phyloP scores from a whole-genome alignment of 1,140 invertebrate genomes.

The Pogonomyrmex barbatus region DNA sequence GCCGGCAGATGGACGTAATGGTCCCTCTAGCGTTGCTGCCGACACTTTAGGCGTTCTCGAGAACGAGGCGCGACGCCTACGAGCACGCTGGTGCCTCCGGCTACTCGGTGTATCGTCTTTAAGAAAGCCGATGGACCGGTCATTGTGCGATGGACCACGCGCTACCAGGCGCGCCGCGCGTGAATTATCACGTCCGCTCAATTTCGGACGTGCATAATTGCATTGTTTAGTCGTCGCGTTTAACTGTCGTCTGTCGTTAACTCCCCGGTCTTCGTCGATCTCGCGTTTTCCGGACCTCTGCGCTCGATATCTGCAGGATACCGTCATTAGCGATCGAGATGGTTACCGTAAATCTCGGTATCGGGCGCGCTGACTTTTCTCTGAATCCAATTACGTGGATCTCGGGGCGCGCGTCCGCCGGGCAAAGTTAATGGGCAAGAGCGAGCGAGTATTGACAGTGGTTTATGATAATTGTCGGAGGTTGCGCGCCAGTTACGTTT shows the following conservation, averaged over 20 bases:
- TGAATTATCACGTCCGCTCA: constrained; percentile 57
- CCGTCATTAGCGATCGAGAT: constrained; percentile 12
- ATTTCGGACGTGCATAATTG: constrained; percentile 47
- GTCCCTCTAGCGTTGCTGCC: constrained; percentile 70
- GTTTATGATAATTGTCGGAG: constrained; percentile 53
- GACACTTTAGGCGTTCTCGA: constrained; percentile 69
- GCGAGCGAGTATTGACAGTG: constrained; percentile 39
- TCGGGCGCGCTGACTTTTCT: constrained; percentile 37
- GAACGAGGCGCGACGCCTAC: constrained; percentile 70
- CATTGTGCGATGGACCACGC: constrained; percentile 26
- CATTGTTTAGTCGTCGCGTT: constrained; percentile 29
- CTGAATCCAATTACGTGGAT: constrained; percentile 54
- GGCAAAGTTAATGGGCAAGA: constrained; percentile 34
- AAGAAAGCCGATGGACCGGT: constrained; percentile 44
- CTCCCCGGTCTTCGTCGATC: neutral
- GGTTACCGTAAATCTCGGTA: constrained; percentile 56
- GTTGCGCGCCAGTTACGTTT: constrained; percentile 18
- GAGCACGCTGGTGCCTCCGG: constrained; percentile 29
- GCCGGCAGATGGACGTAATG: constrained; percentile 82
- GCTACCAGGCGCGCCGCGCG: neutral
- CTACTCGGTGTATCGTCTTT: constrained; percentile 48
- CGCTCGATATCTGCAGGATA: neutral
- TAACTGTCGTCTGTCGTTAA: neutral
- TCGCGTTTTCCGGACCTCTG: neutral
- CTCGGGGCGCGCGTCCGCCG: constrained; percentile 28